These are phyloP conservation scores for Passer domesticus DNA, from an alignment of 2,113 vertebrate species.

Conservation along the genomic window DNA sequence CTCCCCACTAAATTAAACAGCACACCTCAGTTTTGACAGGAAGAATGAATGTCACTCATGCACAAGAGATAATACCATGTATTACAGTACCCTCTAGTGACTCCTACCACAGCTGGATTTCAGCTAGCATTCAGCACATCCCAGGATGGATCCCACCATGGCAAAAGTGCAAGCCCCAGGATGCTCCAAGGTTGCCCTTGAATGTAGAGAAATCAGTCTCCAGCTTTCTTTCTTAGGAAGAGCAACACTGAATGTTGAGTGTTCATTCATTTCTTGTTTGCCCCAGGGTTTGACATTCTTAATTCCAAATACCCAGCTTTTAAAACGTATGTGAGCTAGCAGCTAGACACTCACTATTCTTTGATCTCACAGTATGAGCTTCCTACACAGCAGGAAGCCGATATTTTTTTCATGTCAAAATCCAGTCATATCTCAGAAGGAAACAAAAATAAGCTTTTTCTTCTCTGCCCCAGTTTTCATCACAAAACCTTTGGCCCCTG, in stretches of 20 bases:
- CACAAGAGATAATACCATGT: neutral
- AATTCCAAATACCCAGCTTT: constrained; percentile 7
- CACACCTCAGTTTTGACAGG: neutral
- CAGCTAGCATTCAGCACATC: neutral
- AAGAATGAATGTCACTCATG: neutral
- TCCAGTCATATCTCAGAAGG: constrained; percentile 36
- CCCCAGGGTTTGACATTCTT: neutral
- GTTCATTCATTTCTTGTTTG: neutral
- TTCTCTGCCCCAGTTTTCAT: constrained; percentile 57
- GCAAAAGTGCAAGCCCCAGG: neutral
- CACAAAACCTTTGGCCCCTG: constrained; percentile 51
- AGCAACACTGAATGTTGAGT: neutral
- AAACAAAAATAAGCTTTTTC: constrained; percentile 67
- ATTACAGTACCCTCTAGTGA: constrained; percentile 66
- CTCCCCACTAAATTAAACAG: neutral
- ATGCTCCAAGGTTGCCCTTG: neutral
- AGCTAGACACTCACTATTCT: constrained; percentile 26
- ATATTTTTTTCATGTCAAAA: constrained; percentile 58
- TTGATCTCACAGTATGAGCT: constrained; percentile 27
- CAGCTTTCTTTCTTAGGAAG: neutral
- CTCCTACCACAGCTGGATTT: constrained; percentile 1
- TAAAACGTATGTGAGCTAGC: neutral
- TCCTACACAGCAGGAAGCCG: constrained; percentile 27
- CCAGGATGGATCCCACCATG: neutral
- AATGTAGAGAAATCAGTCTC: neutral